Conservation (phyloP, 2,888 invertebrate species). For the Drosophila recens region DNA sequence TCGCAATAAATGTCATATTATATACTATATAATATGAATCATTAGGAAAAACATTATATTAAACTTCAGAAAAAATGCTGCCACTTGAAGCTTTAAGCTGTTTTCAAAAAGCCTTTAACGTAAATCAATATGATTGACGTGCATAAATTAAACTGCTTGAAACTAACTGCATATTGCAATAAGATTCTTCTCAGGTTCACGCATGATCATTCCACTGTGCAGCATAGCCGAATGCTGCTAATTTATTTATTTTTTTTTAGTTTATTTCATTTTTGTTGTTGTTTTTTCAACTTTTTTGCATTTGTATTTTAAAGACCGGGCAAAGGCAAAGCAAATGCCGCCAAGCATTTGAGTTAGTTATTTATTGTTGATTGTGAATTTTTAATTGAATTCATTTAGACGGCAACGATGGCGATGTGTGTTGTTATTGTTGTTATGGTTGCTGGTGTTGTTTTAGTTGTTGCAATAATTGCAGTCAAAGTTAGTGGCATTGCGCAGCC, state of each 20-base stretch:
- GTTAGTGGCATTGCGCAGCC: slow-evolving; percentile 43
- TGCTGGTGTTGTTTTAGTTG: slow-evolving; percentile 25
- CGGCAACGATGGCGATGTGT: slow-evolving; percentile 36
- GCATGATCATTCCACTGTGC: slow-evolving; percentile 58
- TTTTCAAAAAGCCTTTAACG: background rate
- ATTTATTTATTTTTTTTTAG: slow-evolving; percentile 31
- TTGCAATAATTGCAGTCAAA: slow-evolving; percentile 41
- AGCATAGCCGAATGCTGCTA: slow-evolving; percentile 24
- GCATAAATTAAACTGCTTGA: slow-evolving; percentile 1
- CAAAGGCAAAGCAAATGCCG: slow-evolving; percentile 57
- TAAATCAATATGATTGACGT: too few relatives aligned
- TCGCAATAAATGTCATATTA: too few relatives aligned
- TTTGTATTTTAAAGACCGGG: slow-evolving; percentile 47
- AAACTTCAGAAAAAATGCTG: background rate
- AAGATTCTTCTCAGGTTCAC: background rate
- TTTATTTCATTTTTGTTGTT: slow-evolving; percentile 16
- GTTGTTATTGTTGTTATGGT: slow-evolving; percentile 18
- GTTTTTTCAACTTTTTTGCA: slow-evolving; percentile 36
- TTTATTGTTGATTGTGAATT: slow-evolving; percentile 73
- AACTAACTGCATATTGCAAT: background rate
- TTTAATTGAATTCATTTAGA: slow-evolving; percentile 74
- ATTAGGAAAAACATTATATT: too few relatives aligned
- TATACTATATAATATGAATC: too few relatives aligned
- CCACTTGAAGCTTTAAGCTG: background rate
- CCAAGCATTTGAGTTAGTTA: slow-evolving; percentile 55